Percentiles rank a stretch among this genome's conserved stretches.
Conservation (phyloP, 1,140 invertebrate species). For the Magallana gigas region DNA sequence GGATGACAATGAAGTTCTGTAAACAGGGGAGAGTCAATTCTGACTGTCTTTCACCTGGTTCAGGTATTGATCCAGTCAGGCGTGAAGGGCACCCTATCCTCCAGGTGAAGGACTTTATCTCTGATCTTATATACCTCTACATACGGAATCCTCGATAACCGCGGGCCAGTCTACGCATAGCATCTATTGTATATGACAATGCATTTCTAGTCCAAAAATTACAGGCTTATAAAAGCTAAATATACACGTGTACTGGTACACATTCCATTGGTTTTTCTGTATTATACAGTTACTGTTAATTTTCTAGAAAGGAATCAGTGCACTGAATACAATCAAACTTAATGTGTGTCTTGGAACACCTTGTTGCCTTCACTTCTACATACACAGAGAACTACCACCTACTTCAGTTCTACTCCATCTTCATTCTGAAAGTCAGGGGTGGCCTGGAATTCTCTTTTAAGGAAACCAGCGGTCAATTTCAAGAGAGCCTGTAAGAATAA, state of each 20-base stretch:
- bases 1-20: neutral
- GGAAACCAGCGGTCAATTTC: slow-evolving; percentile 70
- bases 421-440: slow-evolving; percentile 70
- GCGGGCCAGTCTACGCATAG: neutral
- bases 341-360: no score
- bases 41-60: slow-evolving; percentile 15
- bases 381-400: slow-evolving; percentile 42
- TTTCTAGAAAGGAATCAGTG: no score
- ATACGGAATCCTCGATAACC: neutral
- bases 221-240: neutral
- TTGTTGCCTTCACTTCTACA: neutral
- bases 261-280: no score
- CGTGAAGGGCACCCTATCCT: slow-evolving; percentile 14
- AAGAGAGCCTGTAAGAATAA: slow-evolving; percentile 69
- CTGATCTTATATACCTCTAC: neutral
- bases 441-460: slow-evolving; percentile 74
- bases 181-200: neutral
- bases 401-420: slow-evolving; percentile 74
- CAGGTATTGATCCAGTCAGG: slow-evolving; percentile 16
- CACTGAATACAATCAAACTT: no score
- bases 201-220: neutral
- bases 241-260: no score
- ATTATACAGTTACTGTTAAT: no score
- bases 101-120: slow-evolving; percentile 14
- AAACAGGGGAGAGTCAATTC: neutral